A percentile compares a stretch with the other conserved stretches of the same genome.
Evolutionary conservation across 64 coral and sea anemone genomes (phyloP).

Genomic region (Pocillopora verrucosa): DNA sequence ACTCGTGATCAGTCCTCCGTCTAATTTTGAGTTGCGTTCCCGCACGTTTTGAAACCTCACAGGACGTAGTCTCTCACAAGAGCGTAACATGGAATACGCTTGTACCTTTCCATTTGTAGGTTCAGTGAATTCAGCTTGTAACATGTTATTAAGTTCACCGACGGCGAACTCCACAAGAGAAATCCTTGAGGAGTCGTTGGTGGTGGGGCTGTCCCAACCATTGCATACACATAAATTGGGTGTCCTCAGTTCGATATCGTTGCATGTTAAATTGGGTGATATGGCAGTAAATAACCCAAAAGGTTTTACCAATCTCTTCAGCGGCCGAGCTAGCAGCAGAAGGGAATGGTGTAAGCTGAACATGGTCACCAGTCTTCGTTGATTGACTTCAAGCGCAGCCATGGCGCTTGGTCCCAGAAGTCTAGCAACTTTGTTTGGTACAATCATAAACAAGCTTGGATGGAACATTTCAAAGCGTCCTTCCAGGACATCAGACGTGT

Average conservation of each 20-base stretch:
- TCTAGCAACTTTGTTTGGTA: constrained; percentile 37
- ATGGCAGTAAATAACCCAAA: constrained; percentile 41
- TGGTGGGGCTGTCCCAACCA: constrained; percentile 49
- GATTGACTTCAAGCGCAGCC: constrained; percentile 17
- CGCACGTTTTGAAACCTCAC: constrained; percentile 57
- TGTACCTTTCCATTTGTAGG: not conserved
- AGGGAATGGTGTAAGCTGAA: constrained; percentile 53
- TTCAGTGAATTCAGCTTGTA: constrained; percentile 43
- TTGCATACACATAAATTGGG: constrained; percentile 63
- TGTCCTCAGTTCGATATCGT: constrained; percentile 44
- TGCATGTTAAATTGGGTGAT: constrained; percentile 33
- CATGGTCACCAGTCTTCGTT: constrained; percentile 39
- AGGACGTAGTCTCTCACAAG: constrained; percentile 17
- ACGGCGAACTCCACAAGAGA: constrained; percentile 38
- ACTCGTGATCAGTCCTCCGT: constrained; percentile 9
- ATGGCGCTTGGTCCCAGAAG: constrained; percentile 31
- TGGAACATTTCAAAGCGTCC: constrained; percentile 74
- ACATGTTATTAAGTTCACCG: constrained; percentile 41
- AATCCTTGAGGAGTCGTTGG: constrained; percentile 18
- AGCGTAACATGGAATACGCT: not conserved
- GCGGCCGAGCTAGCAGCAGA: constrained; percentile 21
- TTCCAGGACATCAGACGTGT: constrained; percentile 24
- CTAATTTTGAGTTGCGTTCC: constrained; percentile 18
- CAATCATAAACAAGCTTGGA: constrained; percentile 56
- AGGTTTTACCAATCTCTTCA: constrained; percentile 16